Evolutionary conservation across 2,797 vertebrate genomes (phyloP).

Genomic region (Scolopax rusticola): DNA sequence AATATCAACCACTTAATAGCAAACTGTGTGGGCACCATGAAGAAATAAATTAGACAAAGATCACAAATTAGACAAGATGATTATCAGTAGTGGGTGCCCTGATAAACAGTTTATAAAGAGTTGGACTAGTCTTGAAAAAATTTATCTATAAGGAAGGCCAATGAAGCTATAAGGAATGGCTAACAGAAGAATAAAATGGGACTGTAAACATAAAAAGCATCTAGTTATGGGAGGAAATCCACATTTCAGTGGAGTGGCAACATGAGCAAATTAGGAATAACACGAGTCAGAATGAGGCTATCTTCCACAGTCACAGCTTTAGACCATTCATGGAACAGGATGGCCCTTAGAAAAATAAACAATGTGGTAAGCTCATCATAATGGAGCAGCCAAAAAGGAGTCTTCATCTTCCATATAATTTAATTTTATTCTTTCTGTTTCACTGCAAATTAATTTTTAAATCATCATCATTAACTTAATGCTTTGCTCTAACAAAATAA

Average conservation of each 20-base stretch:
- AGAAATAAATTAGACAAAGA: neutral
- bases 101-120: neutral
- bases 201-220: neutral
- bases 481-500: neutral
- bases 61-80: neutral
- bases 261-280: neutral
- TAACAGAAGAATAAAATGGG: neutral
- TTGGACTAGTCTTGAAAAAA: neutral
- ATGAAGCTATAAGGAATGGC: neutral
- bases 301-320: neutral
- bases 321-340: neutral
- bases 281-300: neutral
- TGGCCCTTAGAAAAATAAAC: neutral
- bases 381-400: neutral
- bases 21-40: neutral
- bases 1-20: neutral
- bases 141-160: neutral
- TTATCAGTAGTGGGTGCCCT: neutral
- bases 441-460: neutral
- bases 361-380: neutral
- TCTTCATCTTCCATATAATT: neutral
- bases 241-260: neutral
- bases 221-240: neutral
- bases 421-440: neutral
- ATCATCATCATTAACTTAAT: neutral